Conservation (phyloP, 2,888 invertebrate species). For the Acleris laterana region DNA sequence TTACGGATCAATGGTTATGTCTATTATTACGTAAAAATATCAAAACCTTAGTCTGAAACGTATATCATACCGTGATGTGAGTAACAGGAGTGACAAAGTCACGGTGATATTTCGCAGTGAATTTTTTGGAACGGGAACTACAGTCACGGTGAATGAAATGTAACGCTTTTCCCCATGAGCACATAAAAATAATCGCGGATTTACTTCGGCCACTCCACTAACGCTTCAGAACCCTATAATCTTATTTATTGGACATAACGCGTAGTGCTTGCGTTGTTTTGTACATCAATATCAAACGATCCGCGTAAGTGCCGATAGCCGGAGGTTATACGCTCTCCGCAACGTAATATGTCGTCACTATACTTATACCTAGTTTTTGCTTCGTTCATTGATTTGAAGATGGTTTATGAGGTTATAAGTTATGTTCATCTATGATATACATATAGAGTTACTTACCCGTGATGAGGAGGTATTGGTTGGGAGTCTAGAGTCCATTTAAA, state of each 20-base stretch:
- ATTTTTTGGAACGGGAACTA: no score
- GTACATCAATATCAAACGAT: constrained; percentile 33
- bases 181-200: constrained; percentile 34
- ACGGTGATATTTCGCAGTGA: no score
- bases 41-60: no score
- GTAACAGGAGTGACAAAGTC: no score
- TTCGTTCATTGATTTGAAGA: neutral
- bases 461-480: constrained; percentile 74
- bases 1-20: no score
- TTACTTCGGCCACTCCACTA: constrained; percentile 33
- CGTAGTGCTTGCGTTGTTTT: constrained; percentile 34
- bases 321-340: constrained; percentile 22
- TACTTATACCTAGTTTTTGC: constrained; percentile 16
- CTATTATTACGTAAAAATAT: no score
- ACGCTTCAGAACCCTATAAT: constrained; percentile 19
- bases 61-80: no score
- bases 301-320: constrained; percentile 34
- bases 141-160: no score
- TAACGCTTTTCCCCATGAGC: constrained; percentile 16
- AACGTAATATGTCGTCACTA: constrained; percentile 21
- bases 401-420: neutral
- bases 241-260: constrained; percentile 36
- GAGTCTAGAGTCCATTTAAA: constrained; percentile 77
- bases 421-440: neutral
- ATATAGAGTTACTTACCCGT: constrained; percentile 58